phyloP scores from a whole-genome alignment of 2,888 invertebrate genomes.

The Sicus ferrugineus region DNA sequence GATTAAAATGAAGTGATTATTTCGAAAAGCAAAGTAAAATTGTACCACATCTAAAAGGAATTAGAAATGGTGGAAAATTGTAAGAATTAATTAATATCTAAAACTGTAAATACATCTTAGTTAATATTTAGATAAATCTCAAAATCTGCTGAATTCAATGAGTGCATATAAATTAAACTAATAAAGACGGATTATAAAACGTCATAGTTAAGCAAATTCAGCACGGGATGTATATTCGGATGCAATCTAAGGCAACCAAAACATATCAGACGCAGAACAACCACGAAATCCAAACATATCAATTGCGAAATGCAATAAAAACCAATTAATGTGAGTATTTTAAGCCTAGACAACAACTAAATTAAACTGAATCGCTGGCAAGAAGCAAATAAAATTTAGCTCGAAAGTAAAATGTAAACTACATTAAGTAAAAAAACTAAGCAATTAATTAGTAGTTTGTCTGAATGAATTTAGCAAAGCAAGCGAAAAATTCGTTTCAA shows the following conservation, averaged over 20 bases:
- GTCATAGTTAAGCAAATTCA: constrained; percentile 43
- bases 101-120: background rate
- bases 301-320: constrained; percentile 48
- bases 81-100: too few relatives aligned
- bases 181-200: constrained; percentile 20
- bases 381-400: too few relatives aligned
- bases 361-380: background rate
- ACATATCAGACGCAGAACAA: constrained; percentile 46
- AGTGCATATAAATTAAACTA: constrained; percentile 47
- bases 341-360: too few relatives aligned
- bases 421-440: background rate
- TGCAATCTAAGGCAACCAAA: constrained; percentile 34
- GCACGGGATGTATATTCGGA: background rate
- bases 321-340: background rate
- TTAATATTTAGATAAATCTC: constrained; percentile 30
- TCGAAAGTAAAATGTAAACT: background rate
- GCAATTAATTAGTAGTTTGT: too few relatives aligned
- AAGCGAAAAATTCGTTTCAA: too few relatives aligned
- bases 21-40: too few relatives aligned
- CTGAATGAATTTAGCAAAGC: too few relatives aligned
- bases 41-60: too few relatives aligned
- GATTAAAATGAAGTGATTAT: too few relatives aligned
- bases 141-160: constrained; percentile 54
- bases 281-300: constrained; percentile 63
- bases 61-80: too few relatives aligned